These are phyloP conservation scores for Peromyscus californicus DNA, from an alignment of 2,113 vertebrate species.

Conservation along the genomic window DNA sequence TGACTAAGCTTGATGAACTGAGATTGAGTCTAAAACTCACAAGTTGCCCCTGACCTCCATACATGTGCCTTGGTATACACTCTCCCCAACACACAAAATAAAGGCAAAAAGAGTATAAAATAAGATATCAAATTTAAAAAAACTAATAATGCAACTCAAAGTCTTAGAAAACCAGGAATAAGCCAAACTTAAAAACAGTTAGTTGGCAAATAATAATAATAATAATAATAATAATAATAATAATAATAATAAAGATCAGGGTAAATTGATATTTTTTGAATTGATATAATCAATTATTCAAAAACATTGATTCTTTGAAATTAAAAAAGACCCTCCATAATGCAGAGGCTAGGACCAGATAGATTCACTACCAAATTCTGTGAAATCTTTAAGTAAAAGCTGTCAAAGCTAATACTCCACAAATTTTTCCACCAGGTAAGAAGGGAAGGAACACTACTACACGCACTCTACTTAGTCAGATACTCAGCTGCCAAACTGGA, in stretches of 20 bases:
- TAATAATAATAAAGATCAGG: background rate
- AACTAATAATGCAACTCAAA: background rate
- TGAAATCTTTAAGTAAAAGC: background rate
- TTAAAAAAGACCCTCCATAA: background rate
- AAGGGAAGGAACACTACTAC: background rate
- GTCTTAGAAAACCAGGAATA: background rate
- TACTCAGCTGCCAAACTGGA: background rate
- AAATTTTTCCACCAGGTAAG: background rate
- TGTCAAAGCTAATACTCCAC: background rate
- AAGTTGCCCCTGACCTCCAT: background rate
- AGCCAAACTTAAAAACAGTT: background rate
- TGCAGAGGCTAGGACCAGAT: background rate
- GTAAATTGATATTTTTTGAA: background rate
- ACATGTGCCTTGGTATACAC: background rate
- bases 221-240: background rate
- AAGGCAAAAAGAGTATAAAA: background rate
- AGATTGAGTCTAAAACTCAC: background rate
- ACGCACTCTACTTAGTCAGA: background rate
- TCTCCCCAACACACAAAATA: background rate
- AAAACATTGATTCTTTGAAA: background rate
- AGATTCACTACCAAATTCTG: background rate
- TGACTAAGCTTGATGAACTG: background rate
- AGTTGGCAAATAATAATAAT: background rate
- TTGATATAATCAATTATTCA: background rate
- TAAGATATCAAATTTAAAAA: background rate